A percentile compares a stretch with the other conserved stretches of the same genome.
Conservation (phyloP, 1,140 invertebrate species). For the Lucilia sericata region DNA sequence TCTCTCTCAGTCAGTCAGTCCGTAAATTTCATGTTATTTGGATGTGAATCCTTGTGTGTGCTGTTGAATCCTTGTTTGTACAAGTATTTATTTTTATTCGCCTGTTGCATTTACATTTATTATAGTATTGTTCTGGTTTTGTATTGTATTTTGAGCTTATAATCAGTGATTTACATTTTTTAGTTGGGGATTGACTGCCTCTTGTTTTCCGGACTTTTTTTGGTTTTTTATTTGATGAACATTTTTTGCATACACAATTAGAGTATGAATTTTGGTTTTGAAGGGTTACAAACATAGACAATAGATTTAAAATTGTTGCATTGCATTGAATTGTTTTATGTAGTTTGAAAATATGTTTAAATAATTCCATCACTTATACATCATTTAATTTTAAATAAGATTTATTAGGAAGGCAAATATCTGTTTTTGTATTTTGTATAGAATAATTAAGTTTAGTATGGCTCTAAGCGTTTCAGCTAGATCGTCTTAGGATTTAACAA, state of each 20-base stretch:
- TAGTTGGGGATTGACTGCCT: neutral
- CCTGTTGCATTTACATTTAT: conserved; percentile 39
- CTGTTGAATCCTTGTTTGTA: neutral
- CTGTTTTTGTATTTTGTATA: too few relatives aligned
- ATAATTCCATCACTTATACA: too few relatives aligned
- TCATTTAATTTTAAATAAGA: too few relatives aligned
- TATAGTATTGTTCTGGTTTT: neutral
- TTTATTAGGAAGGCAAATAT: too few relatives aligned
- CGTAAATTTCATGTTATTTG: neutral
- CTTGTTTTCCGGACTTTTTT: neutral
- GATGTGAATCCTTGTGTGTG: neutral
- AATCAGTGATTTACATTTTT: conserved; percentile 16
- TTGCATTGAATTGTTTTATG: neutral
- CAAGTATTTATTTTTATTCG: conserved; percentile 8
- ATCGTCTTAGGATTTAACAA: too few relatives aligned
- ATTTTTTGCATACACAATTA: conserved; percentile 13
- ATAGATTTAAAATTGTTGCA: neutral
- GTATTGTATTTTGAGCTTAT: neutral
- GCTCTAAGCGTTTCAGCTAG: too few relatives aligned
- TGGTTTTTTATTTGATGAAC: neutral
- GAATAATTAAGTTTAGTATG: too few relatives aligned
- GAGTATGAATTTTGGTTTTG: neutral
- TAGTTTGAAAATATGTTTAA: neutral
- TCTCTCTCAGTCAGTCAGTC: neutral
- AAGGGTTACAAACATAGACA: neutral